Evolutionary conservation across 1,140 invertebrate genomes (phyloP), one percentile per base, ranked within the genome.

Genomic region (Amyelois transitella): DNA sequence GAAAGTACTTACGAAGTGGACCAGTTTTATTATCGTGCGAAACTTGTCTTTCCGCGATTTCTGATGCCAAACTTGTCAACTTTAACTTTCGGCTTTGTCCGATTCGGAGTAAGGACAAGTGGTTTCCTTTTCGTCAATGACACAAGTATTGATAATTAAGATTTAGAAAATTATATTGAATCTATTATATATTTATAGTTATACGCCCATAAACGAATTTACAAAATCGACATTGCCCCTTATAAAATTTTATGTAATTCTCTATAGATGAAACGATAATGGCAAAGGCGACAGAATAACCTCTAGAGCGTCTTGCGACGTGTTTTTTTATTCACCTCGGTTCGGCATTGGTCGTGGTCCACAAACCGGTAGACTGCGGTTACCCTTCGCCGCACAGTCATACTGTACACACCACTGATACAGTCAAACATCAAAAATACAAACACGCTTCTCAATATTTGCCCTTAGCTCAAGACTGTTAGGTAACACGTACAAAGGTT

Each of bases 351-450:
- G 72, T 74, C 72, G 66, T 62, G 69, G 72, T 69, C 75, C 74
- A 76, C 68, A 76, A 82, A 84, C 81, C 81, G 79, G 81, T 82
- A 81, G 66, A 68, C 70, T 73, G 72, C 59, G 74, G 83, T 81
- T 81, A 83, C 79, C 79, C 83, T 84, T 84, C 83, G 76, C 67
- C 68, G 72, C 69, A 65, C 75, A 77, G 55, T 69, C 65, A 60
- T 57, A 66, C 58, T 72, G 72, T 55, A n/a, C 32, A 8, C 32
- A 60, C 56, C 61, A 59, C 49, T 49, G 49, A 55, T 14, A 14
- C 32, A 14, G n/a, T 38, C 1, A 38, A 38, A 38, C 32, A n/a
- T n/a, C n/a, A 38, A 24, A 38, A 10, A 32, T 32, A 38, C 32
- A 38, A 38, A 32, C 25, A 32, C 7, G 25, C 32, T 38, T 2